Evolutionary conservation across 2,797 vertebrate species (phyloP).

Genomic region (Dermochelys coriacea): DNA sequence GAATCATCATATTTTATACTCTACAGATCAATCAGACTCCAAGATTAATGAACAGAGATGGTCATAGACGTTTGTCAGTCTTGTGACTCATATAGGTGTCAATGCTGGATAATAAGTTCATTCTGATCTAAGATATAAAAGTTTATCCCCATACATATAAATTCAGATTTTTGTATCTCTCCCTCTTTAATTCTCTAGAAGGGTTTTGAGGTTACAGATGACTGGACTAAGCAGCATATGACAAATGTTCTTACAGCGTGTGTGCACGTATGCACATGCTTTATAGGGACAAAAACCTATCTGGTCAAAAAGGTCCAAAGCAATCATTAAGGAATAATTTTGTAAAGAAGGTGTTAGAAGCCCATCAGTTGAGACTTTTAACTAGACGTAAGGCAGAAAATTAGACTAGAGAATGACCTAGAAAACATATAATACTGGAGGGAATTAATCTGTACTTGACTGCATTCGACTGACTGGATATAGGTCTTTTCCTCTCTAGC

Average conservation of each 20-base stretch:
- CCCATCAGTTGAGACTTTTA: constrained; percentile 9
- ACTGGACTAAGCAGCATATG: neutral
- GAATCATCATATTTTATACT: neutral
- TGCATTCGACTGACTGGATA: neutral
- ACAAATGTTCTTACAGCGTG: too few relatives aligned
- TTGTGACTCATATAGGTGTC: neutral
- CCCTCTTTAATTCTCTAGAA: neutral
- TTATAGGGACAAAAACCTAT: neutral
- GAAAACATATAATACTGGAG: neutral
- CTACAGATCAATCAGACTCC: neutral
- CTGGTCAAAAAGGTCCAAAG: neutral
- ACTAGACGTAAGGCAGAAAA: neutral
- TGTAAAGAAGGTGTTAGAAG: constrained; percentile 1
- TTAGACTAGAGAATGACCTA: neutral
- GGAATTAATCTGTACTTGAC: constrained; percentile 8
- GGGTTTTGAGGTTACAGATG: neutral
- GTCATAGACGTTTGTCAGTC: neutral
- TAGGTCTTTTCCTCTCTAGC: constrained; percentile 17
- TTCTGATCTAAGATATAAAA: neutral
- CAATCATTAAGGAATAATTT: neutral
- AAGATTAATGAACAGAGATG: neutral
- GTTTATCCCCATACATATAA: neutral
- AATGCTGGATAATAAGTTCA: neutral
- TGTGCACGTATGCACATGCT: neutral
- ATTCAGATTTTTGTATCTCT: neutral